These are phyloP conservation scores for Helleia helle DNA, from an alignment of 2,888 invertebrate species.

Conservation along the genomic window DNA sequence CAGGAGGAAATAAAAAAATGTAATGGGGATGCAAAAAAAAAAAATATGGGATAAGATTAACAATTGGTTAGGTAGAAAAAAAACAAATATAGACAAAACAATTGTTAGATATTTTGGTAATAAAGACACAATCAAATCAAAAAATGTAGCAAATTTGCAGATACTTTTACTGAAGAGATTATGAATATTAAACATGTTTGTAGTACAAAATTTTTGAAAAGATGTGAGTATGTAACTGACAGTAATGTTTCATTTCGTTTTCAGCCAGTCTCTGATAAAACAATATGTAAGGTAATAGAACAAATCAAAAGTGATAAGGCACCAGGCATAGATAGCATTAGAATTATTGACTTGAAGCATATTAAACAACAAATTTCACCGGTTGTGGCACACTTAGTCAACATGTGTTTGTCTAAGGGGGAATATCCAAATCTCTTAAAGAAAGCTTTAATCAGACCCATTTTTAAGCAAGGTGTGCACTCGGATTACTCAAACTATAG, in stretches of 20 bases:
- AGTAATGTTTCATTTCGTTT: too few species aligned
- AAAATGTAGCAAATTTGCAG: too few species aligned
- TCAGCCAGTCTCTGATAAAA: too few species aligned
- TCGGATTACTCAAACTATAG: constrained; percentile 14
- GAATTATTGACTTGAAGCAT: constrained; percentile 13
- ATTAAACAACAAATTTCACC: constrained; percentile 6
- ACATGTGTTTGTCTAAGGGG: constrained; percentile 9
- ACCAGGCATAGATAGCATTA: constrained; percentile 9
- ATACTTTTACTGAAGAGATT: too few species aligned
- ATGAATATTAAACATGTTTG: not conserved
- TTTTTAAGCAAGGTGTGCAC: constrained; percentile 13
- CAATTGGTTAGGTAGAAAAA: too few species aligned
- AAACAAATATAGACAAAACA: too few species aligned
- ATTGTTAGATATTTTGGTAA: too few species aligned
- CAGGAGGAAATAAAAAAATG: not conserved
- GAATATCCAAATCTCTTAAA: constrained; percentile 13
- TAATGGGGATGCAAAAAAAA: too few species aligned
- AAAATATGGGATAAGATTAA: too few species aligned
- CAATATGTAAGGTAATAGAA: constrained; percentile 5
- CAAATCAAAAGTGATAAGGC: constrained; percentile 3
- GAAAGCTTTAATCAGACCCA: constrained; percentile 12
- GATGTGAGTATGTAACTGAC: too few species aligned
- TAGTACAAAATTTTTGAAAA: too few species aligned
- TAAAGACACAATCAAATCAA: too few species aligned
- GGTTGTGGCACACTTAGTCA: constrained; percentile 15